These are phyloP conservation scores for Aurelia aurita complex sp. Pacific DNA, from an alignment of 30 jellyfish, hydroid and myxozoan genomes.

Conservation along the genomic window DNA sequence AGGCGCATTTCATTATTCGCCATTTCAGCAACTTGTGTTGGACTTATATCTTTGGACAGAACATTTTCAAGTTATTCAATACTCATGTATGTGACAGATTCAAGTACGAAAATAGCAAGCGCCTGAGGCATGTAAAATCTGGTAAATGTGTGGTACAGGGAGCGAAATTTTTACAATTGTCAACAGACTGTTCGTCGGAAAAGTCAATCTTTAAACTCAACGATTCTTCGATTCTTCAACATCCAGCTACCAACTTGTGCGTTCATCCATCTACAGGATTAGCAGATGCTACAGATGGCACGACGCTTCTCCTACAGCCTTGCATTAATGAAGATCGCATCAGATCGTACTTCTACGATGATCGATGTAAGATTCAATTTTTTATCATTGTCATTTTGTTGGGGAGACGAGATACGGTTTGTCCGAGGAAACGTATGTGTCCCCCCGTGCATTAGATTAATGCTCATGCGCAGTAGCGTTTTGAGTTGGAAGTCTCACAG, in stretches of 20 bases:
- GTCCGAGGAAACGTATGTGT: too few relatives aligned
- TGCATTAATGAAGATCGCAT: neutral
- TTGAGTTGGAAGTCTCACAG: too few relatives aligned
- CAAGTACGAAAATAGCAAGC: constrained; percentile 1
- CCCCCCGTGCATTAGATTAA: too few relatives aligned
- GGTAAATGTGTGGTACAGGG: constrained; percentile 21
- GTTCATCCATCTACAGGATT: neutral
- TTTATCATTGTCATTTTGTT: too few relatives aligned
- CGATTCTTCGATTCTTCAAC: neutral
- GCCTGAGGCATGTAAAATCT: constrained; percentile 32
- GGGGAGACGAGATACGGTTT: too few relatives aligned
- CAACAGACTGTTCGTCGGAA: constrained; percentile 33
- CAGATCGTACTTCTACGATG: neutral
- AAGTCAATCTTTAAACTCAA: neutral
- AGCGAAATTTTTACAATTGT: neutral
- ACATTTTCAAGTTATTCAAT: constrained; percentile 1
- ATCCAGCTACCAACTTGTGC: neutral
- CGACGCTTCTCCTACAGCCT: neutral
- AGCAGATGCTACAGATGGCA: neutral
- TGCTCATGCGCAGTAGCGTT: too few relatives aligned
- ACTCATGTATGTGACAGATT: constrained; percentile 45
- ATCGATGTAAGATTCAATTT: neutral
- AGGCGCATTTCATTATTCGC: constrained; percentile 24
- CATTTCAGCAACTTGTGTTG: constrained; percentile 50
- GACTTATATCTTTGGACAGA: neutral